Conservation (phyloP, 2,113 vertebrate genomes). For the Petaurus breviceps region DNA sequence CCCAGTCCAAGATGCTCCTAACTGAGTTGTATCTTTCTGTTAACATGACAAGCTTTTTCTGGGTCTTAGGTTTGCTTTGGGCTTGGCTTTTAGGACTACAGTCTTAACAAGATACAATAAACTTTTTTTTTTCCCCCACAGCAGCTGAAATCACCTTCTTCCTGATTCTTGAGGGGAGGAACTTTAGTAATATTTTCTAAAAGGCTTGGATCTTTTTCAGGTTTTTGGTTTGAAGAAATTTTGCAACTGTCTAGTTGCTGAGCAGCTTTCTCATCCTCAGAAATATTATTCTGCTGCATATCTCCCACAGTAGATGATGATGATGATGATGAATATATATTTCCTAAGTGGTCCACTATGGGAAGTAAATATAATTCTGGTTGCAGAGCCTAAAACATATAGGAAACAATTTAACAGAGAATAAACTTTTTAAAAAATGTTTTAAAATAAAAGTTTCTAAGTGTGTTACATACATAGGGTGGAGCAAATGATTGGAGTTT, state of each 20-base stretch:
- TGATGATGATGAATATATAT: slow-evolving; percentile 80
- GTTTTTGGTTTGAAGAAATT: slow-evolving; percentile 79
- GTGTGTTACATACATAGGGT: slow-evolving; percentile 89
- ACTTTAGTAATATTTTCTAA: slow-evolving; percentile 79
- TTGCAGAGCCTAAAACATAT: slow-evolving; percentile 87
- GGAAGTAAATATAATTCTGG: slow-evolving; percentile 94
- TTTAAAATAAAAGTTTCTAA: slow-evolving; percentile 60
- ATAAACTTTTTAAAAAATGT: slow-evolving; percentile 56
- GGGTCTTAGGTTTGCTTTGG: slow-evolving; percentile 58
- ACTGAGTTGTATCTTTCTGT: slow-evolving; percentile 64
- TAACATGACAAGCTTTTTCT: slow-evolving; percentile 50
- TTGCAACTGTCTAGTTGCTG: slow-evolving; percentile 69
- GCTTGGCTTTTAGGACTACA: slow-evolving; percentile 55
- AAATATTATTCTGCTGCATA: slow-evolving; percentile 74
- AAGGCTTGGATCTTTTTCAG: slow-evolving; percentile 81
- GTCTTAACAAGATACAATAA: slow-evolving; percentile 55
- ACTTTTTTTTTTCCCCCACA: slow-evolving; percentile 73
- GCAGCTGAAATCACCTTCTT: slow-evolving; percentile 77
- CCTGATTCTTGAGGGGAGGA: slow-evolving; percentile 66
- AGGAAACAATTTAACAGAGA: slow-evolving; percentile 44
- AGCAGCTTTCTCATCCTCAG: slow-evolving; percentile 65
- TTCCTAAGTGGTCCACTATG: slow-evolving; percentile 82
- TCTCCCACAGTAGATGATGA: slow-evolving; percentile 80
- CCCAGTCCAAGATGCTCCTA: neutral
- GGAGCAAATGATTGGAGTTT: slow-evolving; percentile 93